Base-by-base conservation (phyloP, 1,140 invertebrate species). In the Pseudomyrmex gracilis region DNA sequence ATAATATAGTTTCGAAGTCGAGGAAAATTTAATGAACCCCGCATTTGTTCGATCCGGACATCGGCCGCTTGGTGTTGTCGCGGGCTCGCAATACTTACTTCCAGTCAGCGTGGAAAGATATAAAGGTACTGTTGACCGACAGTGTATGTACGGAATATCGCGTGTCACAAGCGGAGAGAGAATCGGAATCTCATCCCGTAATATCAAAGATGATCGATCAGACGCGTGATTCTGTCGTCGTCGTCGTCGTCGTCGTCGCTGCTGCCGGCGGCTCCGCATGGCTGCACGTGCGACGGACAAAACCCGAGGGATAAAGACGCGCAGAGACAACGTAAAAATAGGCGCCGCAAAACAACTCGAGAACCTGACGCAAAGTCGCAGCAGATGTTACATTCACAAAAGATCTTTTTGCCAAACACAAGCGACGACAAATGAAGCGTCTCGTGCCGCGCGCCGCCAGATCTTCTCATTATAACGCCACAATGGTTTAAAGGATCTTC, bases 301-400 rank as follows among this genome's bases (percentile, higher is more conserved):
- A 57, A 57, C 15, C 1, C 61, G 49, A 53, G 8, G n/a, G 49
- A 76, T 67, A 63, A 76, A 61, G 20, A 15, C 17, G 47, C 15
- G 15, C 20, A 34, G 34, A 13, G 9, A 9, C n/a, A 3, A 22
- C 22, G 51, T 17, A 60, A 57, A 80, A 70, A 68, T 45, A 78
- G 49, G 2, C 66, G 45, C 24, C n/a, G 3, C 4, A 22, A 66
- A 49, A 74, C 22, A 70, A 73, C 49, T 51, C 34, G 51, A 80
- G 17, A 73, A 61, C 49, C 20, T 68, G 70, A 61, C 55, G 67
- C 53, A 78, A 83, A 66, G 43, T 49, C 10, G 17, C 10, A 45
- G 64, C 86, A 88, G 82, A 85, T 88, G 86, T 76, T 64, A 51
- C 34, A 43, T 45, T 20, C 53, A 88, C 82, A 87, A 88, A 76